A percentile compares a stretch with the other conserved stretches of the same genome.
phyloP scores from a whole-genome alignment of 2,113 vertebrate species.

The Hystrix cristata region DNA sequence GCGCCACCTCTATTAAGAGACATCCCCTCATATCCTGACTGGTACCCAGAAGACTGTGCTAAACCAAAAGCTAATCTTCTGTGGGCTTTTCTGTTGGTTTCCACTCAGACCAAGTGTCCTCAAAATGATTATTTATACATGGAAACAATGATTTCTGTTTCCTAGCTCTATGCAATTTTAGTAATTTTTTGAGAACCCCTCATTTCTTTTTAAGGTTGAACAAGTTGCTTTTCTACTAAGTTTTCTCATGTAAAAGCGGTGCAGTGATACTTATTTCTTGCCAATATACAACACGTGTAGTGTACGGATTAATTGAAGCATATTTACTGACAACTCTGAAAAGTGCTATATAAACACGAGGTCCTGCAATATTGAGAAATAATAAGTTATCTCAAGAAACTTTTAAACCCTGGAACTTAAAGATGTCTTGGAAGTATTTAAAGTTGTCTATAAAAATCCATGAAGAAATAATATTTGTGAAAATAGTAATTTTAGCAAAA shows the following conservation, averaged over 20 bases:
- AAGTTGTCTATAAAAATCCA: not conserved
- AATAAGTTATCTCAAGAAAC: not conserved
- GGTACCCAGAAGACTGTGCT: not conserved
- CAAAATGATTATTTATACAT: slow-evolving; percentile 17
- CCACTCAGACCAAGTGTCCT: not conserved
- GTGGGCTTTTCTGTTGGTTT: not conserved
- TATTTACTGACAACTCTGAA: slow-evolving; percentile 42
- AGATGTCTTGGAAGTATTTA: not conserved
- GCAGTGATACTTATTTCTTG: slow-evolving; percentile 43
- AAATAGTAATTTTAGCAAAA: not conserved
- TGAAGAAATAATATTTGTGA: not conserved
- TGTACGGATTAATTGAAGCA: slow-evolving; percentile 56
- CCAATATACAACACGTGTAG: not conserved
- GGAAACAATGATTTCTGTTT: not conserved
- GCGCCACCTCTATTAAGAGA: not conserved
- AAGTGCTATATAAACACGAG: slow-evolving; percentile 56
- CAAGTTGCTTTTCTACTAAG: not conserved
- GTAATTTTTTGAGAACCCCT: not conserved
- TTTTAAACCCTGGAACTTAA: slow-evolving; percentile 16
- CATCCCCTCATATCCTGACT: not conserved
- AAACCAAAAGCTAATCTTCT: not conserved
- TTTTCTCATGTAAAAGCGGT: not conserved
- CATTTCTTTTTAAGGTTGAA: slow-evolving; percentile 36
- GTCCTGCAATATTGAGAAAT: not conserved
- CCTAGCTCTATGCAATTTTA: not conserved